Percentiles rank a stretch among this genome's conserved stretches.
Conservation (phyloP, 2,113 vertebrate species). For the Cyprinodon tularosa region DNA sequence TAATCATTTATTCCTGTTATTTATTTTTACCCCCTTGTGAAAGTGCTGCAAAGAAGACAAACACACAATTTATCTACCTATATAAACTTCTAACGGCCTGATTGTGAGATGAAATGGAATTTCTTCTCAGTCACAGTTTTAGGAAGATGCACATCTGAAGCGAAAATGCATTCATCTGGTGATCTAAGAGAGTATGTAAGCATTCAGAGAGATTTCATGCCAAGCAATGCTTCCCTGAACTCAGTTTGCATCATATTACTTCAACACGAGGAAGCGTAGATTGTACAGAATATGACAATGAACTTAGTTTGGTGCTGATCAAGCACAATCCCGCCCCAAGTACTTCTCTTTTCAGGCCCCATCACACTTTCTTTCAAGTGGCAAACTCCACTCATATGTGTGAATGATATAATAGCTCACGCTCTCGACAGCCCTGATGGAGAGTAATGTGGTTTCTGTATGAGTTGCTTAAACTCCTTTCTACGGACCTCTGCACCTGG, state of each 20-base stretch:
- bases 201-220: constrained; percentile 40
- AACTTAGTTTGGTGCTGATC: constrained; percentile 43
- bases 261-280: constrained; percentile 42
- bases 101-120: constrained; percentile 35
- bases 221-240: constrained; percentile 36
- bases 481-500: constrained; percentile 63
- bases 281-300: constrained; percentile 46
- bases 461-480: constrained; percentile 58
- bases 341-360: constrained; percentile 53
- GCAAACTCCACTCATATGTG: constrained; percentile 62
- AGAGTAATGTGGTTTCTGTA: constrained; percentile 60
- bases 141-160: constrained; percentile 6
- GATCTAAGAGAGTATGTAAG: constrained; percentile 20
- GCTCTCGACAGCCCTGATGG: constrained; percentile 45
- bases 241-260: constrained; percentile 39
- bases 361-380: constrained; percentile 53
- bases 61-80: constrained; percentile 34
- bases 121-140: constrained; percentile 25
- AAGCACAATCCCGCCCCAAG: constrained; percentile 51
- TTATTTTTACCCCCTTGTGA: constrained; percentile 47
- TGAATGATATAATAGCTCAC: constrained; percentile 55
- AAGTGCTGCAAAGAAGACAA: constrained; percentile 6
- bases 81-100: constrained; percentile 38
- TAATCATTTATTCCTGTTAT: constrained; percentile 48
- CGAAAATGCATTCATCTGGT: constrained; percentile 16